Conservation (phyloP, 2,113 vertebrate genomes). For the Nipponia nippon region DNA sequence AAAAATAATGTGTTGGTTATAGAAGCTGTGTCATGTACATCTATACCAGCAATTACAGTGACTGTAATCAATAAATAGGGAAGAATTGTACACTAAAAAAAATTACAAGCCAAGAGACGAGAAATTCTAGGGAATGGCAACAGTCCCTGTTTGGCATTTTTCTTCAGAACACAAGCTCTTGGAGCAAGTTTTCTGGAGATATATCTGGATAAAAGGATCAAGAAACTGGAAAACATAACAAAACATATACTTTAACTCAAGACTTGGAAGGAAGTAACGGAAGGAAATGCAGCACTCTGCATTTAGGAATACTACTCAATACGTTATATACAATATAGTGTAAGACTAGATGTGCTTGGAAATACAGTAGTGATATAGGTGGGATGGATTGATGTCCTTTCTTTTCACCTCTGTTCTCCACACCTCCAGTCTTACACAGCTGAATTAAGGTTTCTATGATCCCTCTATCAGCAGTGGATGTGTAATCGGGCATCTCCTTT, state of each 20-base stretch:
- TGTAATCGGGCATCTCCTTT: accelerated
- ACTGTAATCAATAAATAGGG: not conserved
- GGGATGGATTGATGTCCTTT: not conserved
- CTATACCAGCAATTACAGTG: not conserved
- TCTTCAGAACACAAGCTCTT: not conserved
- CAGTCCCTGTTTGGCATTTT: not conserved
- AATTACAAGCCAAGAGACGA: not conserved
- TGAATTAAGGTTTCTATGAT: accelerated
- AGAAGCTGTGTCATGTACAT: not conserved
- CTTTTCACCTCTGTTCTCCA: not conserved
- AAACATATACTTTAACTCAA: not conserved
- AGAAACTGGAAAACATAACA: not conserved
- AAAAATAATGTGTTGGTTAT: not conserved
- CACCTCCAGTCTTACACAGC: not conserved
- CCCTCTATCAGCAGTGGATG: not conserved
- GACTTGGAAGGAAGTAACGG: not conserved
- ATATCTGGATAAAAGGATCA: not conserved
- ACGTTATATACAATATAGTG: accelerated
- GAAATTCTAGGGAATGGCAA: accelerated
- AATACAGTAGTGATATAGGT: not conserved
- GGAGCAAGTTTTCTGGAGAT: not conserved
- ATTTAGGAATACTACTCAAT: not conserved
- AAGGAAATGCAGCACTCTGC: not conserved
- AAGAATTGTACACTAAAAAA: not conserved
- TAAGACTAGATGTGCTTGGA: not conserved